Evolutionary conservation across 2,113 vertebrate genomes (phyloP).

Genomic region (Gadus macrocephalus): DNA sequence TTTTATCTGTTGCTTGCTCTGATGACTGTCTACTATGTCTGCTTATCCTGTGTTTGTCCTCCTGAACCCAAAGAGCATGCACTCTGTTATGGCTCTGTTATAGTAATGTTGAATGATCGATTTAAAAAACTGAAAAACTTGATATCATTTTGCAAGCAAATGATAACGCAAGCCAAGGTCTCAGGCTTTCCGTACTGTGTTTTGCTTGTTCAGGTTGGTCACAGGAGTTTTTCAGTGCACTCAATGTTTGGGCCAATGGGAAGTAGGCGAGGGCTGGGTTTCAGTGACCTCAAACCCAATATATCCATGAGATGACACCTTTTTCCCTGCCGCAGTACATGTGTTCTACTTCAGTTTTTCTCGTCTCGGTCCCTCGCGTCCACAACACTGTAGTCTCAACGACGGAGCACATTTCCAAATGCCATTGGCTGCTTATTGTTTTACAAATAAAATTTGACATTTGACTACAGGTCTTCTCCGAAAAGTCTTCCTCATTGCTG

Average conservation of each 20-base stretch:
- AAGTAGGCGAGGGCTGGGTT: slow-evolving; percentile 14
- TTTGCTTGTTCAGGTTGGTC: slow-evolving; percentile 5
- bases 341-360: slow-evolving; percentile 37
- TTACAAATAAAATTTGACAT: slow-evolving; percentile 7
- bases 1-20: slow-evolving; percentile 36
- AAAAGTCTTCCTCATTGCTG: slow-evolving; percentile 11
- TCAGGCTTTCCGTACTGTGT: background rate
- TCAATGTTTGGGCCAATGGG: slow-evolving; percentile 12
- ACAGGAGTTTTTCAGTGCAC: background rate
- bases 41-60: slow-evolving; percentile 30
- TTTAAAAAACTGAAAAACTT: background rate
- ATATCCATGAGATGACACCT: slow-evolving; percentile 28
- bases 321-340: slow-evolving; percentile 37
- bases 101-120: background rate
- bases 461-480: slow-evolving; percentile 10
- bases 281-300: slow-evolving; percentile 41
- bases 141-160: background rate
- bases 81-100: slow-evolving; percentile 10
- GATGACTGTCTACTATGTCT: slow-evolving; percentile 19
- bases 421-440: slow-evolving; percentile 25
- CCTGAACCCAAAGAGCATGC: slow-evolving; percentile 34
- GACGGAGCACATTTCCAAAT: slow-evolving; percentile 49
- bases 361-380: slow-evolving; percentile 42
- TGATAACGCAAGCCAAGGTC: background rate
- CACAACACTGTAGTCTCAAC: slow-evolving; percentile 34